Evolutionary conservation across 1,140 invertebrate species (phyloP).

Genomic region (Trachymyrmex cornetzi): DNA sequence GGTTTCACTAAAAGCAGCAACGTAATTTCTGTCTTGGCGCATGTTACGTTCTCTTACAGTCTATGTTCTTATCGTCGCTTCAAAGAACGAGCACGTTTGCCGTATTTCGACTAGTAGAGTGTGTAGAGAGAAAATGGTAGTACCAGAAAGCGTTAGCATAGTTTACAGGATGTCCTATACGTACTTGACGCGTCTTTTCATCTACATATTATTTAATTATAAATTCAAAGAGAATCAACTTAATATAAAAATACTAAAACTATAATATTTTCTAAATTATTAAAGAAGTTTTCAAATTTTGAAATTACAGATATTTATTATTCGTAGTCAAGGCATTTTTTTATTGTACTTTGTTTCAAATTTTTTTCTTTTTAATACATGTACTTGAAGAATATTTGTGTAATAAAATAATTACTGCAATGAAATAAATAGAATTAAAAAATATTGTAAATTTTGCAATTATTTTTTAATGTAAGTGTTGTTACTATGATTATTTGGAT

Average conservation of each 20-base stretch:
- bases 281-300: background rate
- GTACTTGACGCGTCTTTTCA: background rate
- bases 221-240: background rate
- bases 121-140: conserved; percentile 31
- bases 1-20: conserved; percentile 40
- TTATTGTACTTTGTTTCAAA: background rate
- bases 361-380: background rate
- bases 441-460: background rate
- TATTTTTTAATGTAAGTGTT: background rate
- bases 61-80: conserved; percentile 48
- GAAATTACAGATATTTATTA: background rate
- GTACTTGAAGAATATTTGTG: background rate
- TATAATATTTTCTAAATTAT: background rate
- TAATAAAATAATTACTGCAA: conserved; percentile 3
- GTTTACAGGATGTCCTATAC: background rate
- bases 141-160: background rate
- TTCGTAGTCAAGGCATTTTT: background rate
- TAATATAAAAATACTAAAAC: background rate
- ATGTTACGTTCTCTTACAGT: conserved; percentile 49
- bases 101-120: conserved; percentile 48
- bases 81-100: conserved; percentile 26
- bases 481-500: background rate
- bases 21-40: conserved; percentile 46
- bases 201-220: background rate
- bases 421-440: conserved; percentile 6